Percentiles rank a stretch among this genome's conserved stretches.
Conservation (phyloP, 2,113 vertebrate genomes). For the Carollia perspicillata region DNA sequence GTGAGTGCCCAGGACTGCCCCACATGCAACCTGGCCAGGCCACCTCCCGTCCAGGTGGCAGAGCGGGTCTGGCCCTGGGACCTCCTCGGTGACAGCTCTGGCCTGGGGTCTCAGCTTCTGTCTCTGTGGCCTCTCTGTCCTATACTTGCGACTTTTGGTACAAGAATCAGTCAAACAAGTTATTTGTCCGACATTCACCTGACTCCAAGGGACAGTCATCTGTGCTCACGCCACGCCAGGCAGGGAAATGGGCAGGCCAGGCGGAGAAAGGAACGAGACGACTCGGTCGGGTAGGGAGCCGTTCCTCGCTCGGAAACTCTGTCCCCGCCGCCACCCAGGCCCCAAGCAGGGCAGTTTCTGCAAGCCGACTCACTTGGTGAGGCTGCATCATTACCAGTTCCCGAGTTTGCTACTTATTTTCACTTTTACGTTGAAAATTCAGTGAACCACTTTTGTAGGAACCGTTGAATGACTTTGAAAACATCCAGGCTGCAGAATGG, state of each 20-base stretch:
- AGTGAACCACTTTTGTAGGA: conserved; percentile 17
- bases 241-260: rapidly evolving
- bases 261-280: rapidly evolving
- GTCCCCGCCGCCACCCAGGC: rapidly evolving
- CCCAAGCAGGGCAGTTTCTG: not conserved
- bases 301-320: not conserved
- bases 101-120: not conserved
- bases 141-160: no score
- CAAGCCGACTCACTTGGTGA: not conserved
- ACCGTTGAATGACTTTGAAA: conserved; percentile 38
- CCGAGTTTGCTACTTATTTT: not conserved
- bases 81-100: not conserved
- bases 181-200: not conserved
- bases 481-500: conserved; percentile 52
- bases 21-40: rapidly evolving
- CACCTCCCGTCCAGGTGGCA: no score
- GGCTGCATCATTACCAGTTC: rapidly evolving
- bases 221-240: not conserved
- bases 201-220: not conserved
- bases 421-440: not conserved
- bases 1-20: rapidly evolving
- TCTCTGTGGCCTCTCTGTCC: not conserved
- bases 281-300: rapidly evolving
- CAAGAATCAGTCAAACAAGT: not conserved
- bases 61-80: not conserved